Conservation (phyloP, 2,888 invertebrate genomes). For the Limnephilus marmoratus region DNA sequence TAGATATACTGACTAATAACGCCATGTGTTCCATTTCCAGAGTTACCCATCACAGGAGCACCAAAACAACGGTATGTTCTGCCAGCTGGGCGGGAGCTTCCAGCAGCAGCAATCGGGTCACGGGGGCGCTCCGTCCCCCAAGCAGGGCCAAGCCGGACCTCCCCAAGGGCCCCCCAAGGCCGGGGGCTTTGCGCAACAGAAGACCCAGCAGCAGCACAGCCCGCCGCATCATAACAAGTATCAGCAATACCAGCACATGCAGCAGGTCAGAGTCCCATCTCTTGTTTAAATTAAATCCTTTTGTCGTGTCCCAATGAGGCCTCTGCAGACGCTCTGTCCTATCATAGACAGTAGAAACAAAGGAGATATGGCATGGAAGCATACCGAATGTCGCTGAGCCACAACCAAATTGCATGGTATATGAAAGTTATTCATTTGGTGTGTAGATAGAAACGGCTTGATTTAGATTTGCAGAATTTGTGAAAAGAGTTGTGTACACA, state of each 20-base stretch:
- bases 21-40: background rate
- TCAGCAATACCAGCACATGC: slow-evolving; percentile 61
- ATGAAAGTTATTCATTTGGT: no score
- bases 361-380: no score
- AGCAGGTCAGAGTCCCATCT: slow-evolving; percentile 52
- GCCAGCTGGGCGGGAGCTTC: slow-evolving; percentile 55
- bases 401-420: no score
- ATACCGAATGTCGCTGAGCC: no score
- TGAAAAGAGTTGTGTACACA: no score
- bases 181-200: slow-evolving; percentile 48
- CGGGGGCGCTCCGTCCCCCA: slow-evolving; percentile 61
- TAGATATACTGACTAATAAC: no score
- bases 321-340: no score
- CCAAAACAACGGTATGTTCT: slow-evolving; percentile 62
- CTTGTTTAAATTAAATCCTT: no score
- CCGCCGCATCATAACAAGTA: slow-evolving; percentile 65
- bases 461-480: no score
- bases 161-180: slow-evolving; percentile 65
- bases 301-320: no score
- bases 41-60: slow-evolving; percentile 47
- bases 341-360: no score
- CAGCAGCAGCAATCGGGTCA: slow-evolving; percentile 28
- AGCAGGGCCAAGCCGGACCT: slow-evolving; percentile 64
- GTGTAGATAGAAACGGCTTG: no score
- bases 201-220: slow-evolving; percentile 61